Conservation (phyloP, 2,113 vertebrate genomes). For the Turnix velox region DNA sequence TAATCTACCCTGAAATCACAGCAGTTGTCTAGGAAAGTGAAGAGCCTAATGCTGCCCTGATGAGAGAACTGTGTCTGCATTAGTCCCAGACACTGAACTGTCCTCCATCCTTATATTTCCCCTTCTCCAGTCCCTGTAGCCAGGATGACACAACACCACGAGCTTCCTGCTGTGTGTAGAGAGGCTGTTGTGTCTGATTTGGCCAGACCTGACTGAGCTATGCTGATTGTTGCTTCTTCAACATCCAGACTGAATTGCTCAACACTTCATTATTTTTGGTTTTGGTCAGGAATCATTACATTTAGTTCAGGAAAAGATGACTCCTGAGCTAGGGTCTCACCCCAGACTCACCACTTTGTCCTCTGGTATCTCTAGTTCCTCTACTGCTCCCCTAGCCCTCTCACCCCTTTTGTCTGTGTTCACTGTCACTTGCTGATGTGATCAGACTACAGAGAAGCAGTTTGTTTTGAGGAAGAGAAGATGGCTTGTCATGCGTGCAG, state of each 20-base stretch:
- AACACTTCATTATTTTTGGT: neutral
- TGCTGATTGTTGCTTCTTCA: neutral
- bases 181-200: neutral
- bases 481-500: neutral
- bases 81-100: neutral
- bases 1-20: neutral
- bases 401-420: neutral
- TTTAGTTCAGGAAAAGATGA: neutral
- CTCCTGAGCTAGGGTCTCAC: neutral
- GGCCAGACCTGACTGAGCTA: neutral
- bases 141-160: fast-evolving
- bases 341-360: neutral
- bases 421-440: neutral
- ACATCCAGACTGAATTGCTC: neutral
- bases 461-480: neutral
- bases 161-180: neutral
- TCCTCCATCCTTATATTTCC: neutral
- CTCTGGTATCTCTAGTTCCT: neutral
- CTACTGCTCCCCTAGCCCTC: neutral
- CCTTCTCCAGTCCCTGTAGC: neutral
- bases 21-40: neutral
- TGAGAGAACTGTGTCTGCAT: neutral
- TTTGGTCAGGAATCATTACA: neutral
- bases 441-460: neutral
- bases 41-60: neutral